These are phyloP conservation scores for Diploscapter pachys DNA, from an alignment of 1,140 invertebrate species.

Conservation along the genomic window DNA sequence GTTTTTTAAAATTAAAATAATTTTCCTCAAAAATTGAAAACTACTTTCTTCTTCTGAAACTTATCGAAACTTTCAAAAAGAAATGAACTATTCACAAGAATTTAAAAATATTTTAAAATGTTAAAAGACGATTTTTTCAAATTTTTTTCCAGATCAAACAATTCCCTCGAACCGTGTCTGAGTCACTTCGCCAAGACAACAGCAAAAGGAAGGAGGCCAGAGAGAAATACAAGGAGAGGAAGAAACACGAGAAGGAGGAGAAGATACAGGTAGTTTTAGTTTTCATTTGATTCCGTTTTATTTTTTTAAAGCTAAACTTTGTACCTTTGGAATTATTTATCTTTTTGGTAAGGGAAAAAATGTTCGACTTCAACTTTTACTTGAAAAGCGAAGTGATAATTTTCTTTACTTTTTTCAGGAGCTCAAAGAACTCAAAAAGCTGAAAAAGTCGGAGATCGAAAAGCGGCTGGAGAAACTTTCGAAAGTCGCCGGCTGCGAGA, in stretches of 20 bases:
- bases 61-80: too few relatives aligned
- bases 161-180: constrained; percentile 81
- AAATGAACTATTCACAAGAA: neutral
- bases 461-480: constrained; percentile 82
- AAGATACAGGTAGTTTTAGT: constrained; percentile 75
- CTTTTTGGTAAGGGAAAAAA: too few relatives aligned
- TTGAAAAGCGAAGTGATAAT: too few relatives aligned
- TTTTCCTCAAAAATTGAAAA: constrained; percentile 7
- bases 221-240: constrained; percentile 73
- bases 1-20: constrained; percentile 13
- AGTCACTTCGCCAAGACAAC: constrained; percentile 76
- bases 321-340: too few relatives aligned
- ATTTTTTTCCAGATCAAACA: constrained; percentile 71
- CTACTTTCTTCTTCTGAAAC: neutral
- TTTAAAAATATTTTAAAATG: neutral
- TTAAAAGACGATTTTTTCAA: neutral
- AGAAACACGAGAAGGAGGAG: constrained; percentile 72
- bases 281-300: too few relatives aligned
- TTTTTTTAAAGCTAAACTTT: too few relatives aligned
- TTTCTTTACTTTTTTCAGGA: too few relatives aligned
- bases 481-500: constrained; percentile 77
- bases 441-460: constrained; percentile 75
- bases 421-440: constrained; percentile 9
- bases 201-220: constrained; percentile 75
- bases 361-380: too few relatives aligned